Percentiles rank a stretch among this genome's conserved stretches.
These are phyloP conservation scores for Gobio gobio DNA, from an alignment of 2,113 vertebrate genomes.

Conservation along the genomic window DNA sequence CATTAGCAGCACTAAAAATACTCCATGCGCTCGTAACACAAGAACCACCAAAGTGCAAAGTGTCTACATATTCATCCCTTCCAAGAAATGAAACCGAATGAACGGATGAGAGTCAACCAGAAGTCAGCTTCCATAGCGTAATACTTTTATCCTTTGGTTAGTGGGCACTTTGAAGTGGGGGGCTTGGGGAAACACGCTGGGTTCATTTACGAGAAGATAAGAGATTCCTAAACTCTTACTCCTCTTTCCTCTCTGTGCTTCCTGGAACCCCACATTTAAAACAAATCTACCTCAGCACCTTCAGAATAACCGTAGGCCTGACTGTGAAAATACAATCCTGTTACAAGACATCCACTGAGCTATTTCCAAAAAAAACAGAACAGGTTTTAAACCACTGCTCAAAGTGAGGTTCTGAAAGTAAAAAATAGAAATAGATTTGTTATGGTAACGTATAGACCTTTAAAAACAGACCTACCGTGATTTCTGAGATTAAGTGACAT, in stretches of 20 bases:
- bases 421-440: background rate
- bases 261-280: constrained; percentile 17
- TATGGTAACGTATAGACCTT: background rate
- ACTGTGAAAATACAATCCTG: constrained; percentile 1
- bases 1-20: constrained; percentile 13
- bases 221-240: constrained; percentile 46
- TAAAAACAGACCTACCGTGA: background rate
- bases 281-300: constrained; percentile 12
- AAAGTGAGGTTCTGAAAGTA: background rate
- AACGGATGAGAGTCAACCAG: constrained; percentile 31
- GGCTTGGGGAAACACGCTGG: constrained; percentile 43
- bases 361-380: background rate
- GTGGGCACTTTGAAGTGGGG: constrained; percentile 58
- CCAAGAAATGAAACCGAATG: constrained; percentile 37
- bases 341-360: background rate
- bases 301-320: background rate
- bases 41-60: constrained; percentile 26
- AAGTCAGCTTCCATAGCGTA: constrained; percentile 43
- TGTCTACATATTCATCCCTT: constrained; percentile 25
- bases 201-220: constrained; percentile 59
- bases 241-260: constrained; percentile 38
- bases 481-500: background rate
- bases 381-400: background rate
- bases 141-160: constrained; percentile 43
- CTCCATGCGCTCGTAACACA: background rate